Base-by-base conservation (phyloP, 2,113 vertebrate genomes). In the Phaethon lepturus region DNA sequence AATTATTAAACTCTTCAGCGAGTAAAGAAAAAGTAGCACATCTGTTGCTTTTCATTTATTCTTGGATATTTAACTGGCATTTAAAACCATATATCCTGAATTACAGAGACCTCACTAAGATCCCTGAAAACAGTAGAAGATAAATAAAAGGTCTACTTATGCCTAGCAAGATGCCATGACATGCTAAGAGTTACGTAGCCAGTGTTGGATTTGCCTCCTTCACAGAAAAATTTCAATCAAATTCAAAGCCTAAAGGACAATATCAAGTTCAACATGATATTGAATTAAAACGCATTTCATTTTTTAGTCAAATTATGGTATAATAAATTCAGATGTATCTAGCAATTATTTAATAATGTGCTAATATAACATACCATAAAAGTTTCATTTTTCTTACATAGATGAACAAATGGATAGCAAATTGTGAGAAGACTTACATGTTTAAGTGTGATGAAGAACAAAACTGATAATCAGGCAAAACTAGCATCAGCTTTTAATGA, bases 21-120 rank as follows among this genome's bases (percentile, higher is more conserved):
- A 45, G 35, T 28, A 47, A 63, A 62, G 72, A 47, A 77, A 40
- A 31, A 77, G 23, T 23, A 47, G n/a, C 15, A 3, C 64, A 86
- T 81, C 78, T 96, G 91, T 71, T 96, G 55, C 31, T 58, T 83
- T 93, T 89, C 52, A 40, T 64, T 72, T 90, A 56, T 64, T 75
- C 74, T 67, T 73, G 44, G 76, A 67, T 26, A 93, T 50, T 74
- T 92, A 72, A 93, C 55, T 87, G 77, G 72, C 67, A 79, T 80
- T 84, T 94, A 92, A 94, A 91, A 31, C 64, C 62, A 86, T 58
- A 77, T 92, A 81, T 56, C 83, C 79, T 91, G 69, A 74, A 76
- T 80, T 78, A 93, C 31, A 76, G 64, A 78, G 29, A 87, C 60
- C 87, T 74, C 82, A 93, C 22, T 67, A 86, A 72, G 49, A 67